A percentile compares a stretch with the other conserved stretches of the same genome.
phyloP scores from a whole-genome alignment of 1,140 invertebrate species.

The Diplogasteroides magnus region DNA sequence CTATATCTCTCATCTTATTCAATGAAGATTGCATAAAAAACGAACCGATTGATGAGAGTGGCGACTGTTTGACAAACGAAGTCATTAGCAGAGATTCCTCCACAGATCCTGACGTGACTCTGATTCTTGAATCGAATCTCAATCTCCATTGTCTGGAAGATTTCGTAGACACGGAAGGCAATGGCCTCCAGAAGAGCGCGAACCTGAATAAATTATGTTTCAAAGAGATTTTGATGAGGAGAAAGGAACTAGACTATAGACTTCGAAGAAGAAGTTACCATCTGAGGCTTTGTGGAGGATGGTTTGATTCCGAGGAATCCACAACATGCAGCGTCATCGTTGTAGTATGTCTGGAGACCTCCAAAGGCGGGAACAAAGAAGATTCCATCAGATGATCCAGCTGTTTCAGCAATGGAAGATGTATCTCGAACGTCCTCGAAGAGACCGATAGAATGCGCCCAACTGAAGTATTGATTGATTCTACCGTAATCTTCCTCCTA shows the following conservation, averaged over 20 bases:
- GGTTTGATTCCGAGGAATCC: slow-evolving; percentile 79
- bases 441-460: slow-evolving; percentile 64
- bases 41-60: slow-evolving; percentile 64
- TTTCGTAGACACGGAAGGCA: slow-evolving; percentile 73
- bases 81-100: slow-evolving; percentile 84
- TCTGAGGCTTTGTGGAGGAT: slow-evolving; percentile 65
- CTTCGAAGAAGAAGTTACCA: no score
- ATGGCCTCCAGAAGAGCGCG: slow-evolving; percentile 79
- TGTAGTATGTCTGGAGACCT: slow-evolving; percentile 80
- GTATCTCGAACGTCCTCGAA: slow-evolving; percentile 66
- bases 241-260: no score
- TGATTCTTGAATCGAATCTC: slow-evolving; percentile 57
- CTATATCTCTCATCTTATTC: not conserved
- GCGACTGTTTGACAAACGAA: slow-evolving; percentile 80
- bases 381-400: slow-evolving; percentile 71
- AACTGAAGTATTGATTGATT: not conserved
- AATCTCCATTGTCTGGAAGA: slow-evolving; percentile 67
- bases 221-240: not conserved
- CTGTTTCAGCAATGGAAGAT: slow-evolving; percentile 67
- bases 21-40: not conserved
- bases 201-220: slow-evolving; percentile 54
- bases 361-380: slow-evolving; percentile 86
- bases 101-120: slow-evolving; percentile 69
- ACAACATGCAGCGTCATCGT: slow-evolving; percentile 73
- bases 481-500: not conserved